Percentiles rank a stretch among this genome's conserved stretches.
phyloP scores from a whole-genome alignment of 35 echinoderm and acorn worm species.

The Anneissia japonica region DNA sequence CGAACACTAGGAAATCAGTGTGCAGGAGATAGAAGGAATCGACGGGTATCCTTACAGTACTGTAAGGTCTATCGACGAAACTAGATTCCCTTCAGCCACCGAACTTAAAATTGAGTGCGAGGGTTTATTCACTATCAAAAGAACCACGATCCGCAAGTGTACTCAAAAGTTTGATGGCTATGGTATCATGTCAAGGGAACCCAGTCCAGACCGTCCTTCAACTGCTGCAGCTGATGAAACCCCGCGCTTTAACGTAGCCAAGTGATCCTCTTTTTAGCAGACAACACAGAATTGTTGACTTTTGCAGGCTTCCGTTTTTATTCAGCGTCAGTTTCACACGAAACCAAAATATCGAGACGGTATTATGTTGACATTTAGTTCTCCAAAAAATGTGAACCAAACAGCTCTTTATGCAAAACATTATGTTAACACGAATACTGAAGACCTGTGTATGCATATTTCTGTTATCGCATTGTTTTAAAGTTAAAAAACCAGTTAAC shows the following conservation, averaged over 20 bases:
- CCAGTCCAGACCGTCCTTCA: neutral
- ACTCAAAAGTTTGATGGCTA: neutral
- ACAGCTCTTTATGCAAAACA: neutral
- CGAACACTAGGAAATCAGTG: neutral
- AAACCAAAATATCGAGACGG: neutral
- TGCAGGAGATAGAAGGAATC: neutral
- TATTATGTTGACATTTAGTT: neutral
- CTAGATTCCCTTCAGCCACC: neutral
- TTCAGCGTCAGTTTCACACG: neutral
- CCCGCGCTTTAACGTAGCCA: neutral
- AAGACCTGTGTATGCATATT: no score
- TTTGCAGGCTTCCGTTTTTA: neutral
- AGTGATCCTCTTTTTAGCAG: neutral
- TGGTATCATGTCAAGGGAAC: neutral
- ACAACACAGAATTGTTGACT: neutral
- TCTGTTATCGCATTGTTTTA: no score
- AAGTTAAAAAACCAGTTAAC: no score
- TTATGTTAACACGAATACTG: no score
- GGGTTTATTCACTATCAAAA: neutral
- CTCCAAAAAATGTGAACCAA: neutral
- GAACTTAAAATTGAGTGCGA: neutral
- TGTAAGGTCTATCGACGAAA: neutral
- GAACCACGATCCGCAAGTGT: neutral
- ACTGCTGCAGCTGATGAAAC: neutral
- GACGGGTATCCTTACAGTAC: neutral